Evolutionary conservation across 2,113 vertebrate genomes (phyloP).

Genomic region (Chinchilla lanigera): DNA sequence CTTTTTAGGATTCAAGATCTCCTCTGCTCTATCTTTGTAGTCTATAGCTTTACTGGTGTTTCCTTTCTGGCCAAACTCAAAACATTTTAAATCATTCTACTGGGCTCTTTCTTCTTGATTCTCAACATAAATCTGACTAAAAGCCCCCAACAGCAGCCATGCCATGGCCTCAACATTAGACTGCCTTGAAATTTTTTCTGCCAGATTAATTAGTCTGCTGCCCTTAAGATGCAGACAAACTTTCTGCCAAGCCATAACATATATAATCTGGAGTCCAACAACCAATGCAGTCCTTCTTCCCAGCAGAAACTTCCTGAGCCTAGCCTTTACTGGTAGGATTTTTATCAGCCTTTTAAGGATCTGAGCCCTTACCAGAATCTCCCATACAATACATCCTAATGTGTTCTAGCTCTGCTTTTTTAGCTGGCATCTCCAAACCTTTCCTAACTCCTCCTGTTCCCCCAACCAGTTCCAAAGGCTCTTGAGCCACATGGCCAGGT

Average conservation of each 20-base stretch:
- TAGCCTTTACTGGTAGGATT: not conserved
- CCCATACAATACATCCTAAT: not conserved
- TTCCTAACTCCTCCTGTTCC: not conserved
- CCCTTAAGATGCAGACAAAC: not conserved
- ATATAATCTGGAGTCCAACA: not conserved
- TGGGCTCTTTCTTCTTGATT: not conserved
- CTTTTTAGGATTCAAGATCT: not conserved
- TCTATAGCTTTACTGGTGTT: not conserved
- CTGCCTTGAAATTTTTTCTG: not conserved
- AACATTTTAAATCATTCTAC: not conserved
- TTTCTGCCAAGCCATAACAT: too few relatives aligned
- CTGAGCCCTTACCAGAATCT: not conserved
- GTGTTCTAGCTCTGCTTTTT: not conserved
- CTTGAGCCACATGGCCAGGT: not conserved
- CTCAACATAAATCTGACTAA: not conserved
- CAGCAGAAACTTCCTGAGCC: not conserved
- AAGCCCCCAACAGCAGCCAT: not conserved
- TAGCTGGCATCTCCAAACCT: not conserved
- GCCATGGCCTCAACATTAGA: not conserved
- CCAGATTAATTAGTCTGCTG: not conserved
- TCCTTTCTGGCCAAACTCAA: not conserved
- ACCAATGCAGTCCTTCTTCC: not conserved
- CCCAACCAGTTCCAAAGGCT: not conserved
- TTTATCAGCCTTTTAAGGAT: not conserved
- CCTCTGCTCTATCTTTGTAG: not conserved